Evolutionary conservation across 2,888 invertebrate genomes (phyloP).

Genomic region (Drosophila niveifrons): DNA sequence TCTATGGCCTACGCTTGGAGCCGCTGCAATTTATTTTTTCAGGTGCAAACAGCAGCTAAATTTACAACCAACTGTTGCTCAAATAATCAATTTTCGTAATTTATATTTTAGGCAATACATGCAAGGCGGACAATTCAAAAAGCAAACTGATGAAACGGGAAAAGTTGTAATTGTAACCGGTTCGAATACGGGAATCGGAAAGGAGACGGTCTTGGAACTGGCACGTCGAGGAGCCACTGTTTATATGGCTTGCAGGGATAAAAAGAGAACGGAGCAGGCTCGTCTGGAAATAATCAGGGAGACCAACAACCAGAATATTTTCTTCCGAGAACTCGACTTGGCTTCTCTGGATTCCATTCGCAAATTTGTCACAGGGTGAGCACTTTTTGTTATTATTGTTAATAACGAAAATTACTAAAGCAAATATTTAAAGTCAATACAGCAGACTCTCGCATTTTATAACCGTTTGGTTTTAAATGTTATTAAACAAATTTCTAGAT

Average conservation of each 20-base stretch:
- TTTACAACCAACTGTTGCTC: background rate
- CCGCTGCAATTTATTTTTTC: constrained; percentile 31
- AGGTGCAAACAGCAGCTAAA: constrained; percentile 24
- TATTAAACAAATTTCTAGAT: too few relatives aligned
- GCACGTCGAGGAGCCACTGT: constrained; percentile 92
- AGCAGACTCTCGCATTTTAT: too few relatives aligned
- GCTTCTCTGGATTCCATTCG: constrained; percentile 86
- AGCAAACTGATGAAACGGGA: constrained; percentile 86
- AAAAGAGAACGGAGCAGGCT: constrained; percentile 89
- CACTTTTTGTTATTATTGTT: constrained; percentile 26
- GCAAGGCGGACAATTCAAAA: constrained; percentile 88
- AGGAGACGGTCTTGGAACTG: constrained; percentile 90
- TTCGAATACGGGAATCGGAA: constrained; percentile 93
- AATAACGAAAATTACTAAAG: too few relatives aligned
- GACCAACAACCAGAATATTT: constrained; percentile 91
- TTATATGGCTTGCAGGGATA: constrained; percentile 94
- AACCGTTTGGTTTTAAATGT: too few relatives aligned
- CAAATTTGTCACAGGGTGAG: constrained; percentile 86
- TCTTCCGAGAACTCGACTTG: constrained; percentile 86
- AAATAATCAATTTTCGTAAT: background rate
- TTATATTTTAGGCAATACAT: constrained; percentile 67
- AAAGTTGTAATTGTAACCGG: constrained; percentile 93
- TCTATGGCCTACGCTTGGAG: constrained; percentile 15
- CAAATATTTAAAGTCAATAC: too few relatives aligned
- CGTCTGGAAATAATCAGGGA: constrained; percentile 90